Conservation (phyloP, 2,888 invertebrate species). For the Epistrophe eligans region DNA sequence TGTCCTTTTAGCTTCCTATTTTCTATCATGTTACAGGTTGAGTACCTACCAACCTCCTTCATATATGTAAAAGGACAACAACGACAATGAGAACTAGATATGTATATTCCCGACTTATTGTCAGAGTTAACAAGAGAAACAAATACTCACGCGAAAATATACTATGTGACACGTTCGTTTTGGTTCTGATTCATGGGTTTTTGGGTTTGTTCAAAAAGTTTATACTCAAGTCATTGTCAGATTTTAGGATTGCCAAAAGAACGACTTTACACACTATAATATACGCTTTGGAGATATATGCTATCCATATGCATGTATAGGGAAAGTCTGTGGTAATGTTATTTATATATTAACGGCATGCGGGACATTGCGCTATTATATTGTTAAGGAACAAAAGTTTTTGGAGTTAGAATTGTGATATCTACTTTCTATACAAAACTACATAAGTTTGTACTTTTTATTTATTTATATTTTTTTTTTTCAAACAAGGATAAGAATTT, state of each 20-base stretch:
- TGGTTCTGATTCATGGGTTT: background rate
- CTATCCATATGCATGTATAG: no score
- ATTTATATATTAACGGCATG: slow-evolving; percentile 49
- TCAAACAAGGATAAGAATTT: background rate
- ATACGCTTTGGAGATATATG: background rate
- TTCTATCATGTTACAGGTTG: slow-evolving; percentile 6
- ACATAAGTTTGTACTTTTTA: background rate
- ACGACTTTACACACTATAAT: slow-evolving; percentile 9
- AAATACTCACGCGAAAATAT: slow-evolving; percentile 45
- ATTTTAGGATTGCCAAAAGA: slow-evolving; percentile 46
- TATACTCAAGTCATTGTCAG: slow-evolving; percentile 55
- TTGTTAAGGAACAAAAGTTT: slow-evolving; percentile 34
- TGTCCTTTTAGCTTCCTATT: slow-evolving; percentile 55
- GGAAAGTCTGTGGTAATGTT: slow-evolving; percentile 37
- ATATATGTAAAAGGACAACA: slow-evolving; percentile 36
- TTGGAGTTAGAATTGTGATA: slow-evolving; percentile 34
- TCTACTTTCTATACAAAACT: slow-evolving; percentile 21
- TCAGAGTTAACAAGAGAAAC: slow-evolving; percentile 26
- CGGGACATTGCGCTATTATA: slow-evolving; percentile 24
- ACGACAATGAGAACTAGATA: background rate
- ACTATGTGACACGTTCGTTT: slow-evolving; percentile 56
- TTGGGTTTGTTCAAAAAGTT: slow-evolving; percentile 54
- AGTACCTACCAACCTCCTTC: background rate
- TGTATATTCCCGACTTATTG: background rate
- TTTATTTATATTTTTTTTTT: background rate